Conservation (phyloP, 2,888 invertebrate genomes). For the Drosophila niveifrons region DNA sequence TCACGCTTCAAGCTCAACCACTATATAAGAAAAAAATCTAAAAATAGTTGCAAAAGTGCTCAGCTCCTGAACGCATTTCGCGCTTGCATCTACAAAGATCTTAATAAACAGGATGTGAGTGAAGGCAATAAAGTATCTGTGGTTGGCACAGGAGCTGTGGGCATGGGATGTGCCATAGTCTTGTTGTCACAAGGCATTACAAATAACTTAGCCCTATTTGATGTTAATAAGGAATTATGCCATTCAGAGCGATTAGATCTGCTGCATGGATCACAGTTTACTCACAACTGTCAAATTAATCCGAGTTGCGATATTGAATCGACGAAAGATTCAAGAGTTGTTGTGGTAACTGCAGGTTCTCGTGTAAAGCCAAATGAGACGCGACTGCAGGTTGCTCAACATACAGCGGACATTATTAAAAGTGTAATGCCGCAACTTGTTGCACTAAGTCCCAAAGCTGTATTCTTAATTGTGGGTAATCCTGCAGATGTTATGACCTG, state of each 20-base stretch:
- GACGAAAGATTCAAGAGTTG: slow-evolving; percentile 91
- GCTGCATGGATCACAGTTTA: slow-evolving; percentile 91
- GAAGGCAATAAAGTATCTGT: slow-evolving; percentile 90
- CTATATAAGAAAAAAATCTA: not conserved
- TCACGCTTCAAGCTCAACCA: not conserved
- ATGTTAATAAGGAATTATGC: slow-evolving; percentile 91
- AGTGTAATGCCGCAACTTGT: slow-evolving; percentile 89
- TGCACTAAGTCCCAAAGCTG: slow-evolving; percentile 91
- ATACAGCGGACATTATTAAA: slow-evolving; percentile 93
- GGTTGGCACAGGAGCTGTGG: slow-evolving; percentile 94
- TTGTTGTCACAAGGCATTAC: slow-evolving; percentile 92
- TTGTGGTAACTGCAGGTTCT: slow-evolving; percentile 94
- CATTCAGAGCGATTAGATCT: slow-evolving; percentile 43
- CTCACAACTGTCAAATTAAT: slow-evolving; percentile 90
- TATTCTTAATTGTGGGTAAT: slow-evolving; percentile 93
- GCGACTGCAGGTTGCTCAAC: slow-evolving; percentile 91
- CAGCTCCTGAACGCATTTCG: slow-evolving; percentile 29
- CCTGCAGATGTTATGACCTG: slow-evolving; percentile 95
- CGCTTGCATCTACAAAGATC: slow-evolving; percentile 28
- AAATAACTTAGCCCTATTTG: slow-evolving; percentile 91
- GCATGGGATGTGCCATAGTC: slow-evolving; percentile 94
- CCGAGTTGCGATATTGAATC: slow-evolving; percentile 89
- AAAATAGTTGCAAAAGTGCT: not conserved
- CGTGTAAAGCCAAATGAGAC: slow-evolving; percentile 92
- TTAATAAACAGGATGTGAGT: slow-evolving; percentile 13